These are phyloP conservation scores for Cheilinus undulatus DNA, from an alignment of 2,113 vertebrate genomes.

Conservation along the genomic window DNA sequence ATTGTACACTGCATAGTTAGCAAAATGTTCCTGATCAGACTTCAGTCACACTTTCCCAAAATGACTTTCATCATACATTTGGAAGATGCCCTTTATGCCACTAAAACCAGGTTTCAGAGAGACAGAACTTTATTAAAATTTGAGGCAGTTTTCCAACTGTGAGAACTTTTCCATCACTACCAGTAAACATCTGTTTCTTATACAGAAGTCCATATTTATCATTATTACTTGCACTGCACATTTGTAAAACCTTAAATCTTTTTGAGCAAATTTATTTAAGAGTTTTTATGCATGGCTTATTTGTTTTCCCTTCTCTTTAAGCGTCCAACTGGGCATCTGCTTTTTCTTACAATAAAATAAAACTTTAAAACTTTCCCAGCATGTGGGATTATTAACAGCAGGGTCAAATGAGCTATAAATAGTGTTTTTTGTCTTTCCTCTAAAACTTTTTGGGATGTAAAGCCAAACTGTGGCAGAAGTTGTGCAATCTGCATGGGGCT, in stretches of 20 bases:
- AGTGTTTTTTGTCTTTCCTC: neutral
- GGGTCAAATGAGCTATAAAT: neutral
- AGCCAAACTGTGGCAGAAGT: constrained; percentile 1
- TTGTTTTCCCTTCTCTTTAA: neutral
- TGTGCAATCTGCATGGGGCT: constrained; percentile 1
- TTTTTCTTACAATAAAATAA: neutral
- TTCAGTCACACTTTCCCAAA: no score
- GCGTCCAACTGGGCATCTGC: neutral
- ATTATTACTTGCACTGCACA: no score
- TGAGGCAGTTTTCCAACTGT: neutral
- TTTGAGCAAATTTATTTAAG: neutral
- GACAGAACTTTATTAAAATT: no score
- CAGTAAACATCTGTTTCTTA: no score
- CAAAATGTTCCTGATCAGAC: no score
- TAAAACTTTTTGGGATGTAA: neutral
- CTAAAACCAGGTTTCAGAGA: no score
- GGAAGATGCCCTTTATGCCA: no score
- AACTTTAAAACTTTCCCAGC: neutral
- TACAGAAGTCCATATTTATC: no score
- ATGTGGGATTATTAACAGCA: neutral
- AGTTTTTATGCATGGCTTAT: no score
- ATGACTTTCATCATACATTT: no score
- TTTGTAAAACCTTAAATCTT: neutral
- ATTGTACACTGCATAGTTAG: no score
- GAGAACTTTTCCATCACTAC: no score